Evolutionary conservation across 2,888 invertebrate species (phyloP), one percentile per base, ranked within the genome.

Genomic region (Mechanitis mazaeus): DNA sequence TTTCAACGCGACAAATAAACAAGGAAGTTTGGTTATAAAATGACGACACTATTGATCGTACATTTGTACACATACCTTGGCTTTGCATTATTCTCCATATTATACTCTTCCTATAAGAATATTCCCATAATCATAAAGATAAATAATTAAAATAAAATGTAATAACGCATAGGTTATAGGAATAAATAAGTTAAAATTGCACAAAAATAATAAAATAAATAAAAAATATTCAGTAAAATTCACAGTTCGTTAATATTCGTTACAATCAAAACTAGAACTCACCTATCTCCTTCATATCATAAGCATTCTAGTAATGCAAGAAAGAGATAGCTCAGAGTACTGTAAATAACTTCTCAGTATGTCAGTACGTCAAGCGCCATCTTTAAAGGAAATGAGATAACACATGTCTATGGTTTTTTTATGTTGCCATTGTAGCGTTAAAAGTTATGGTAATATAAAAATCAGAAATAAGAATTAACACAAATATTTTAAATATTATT

Each of bases 181-280:
- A 73, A 70, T 75, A 78, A 68, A 72, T 72, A 71, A 71, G 61
- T 72, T 67, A 64, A 67, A 71, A 85, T 83, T 82, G 79, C 83
- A 87, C 86, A 73, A 68, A 73, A 73, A 73, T 71, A 64, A 69
- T 73, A 75, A 80, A 83, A 81, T 82, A 82, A 80, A 82, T 79
- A 79, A 80, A 83, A 79, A 76, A 74, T 79, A 6, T 73, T 68
- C 75, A 77, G 74, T 76, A 77, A 78, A 81, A 77, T 80, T 81
- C 85, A 85, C 87, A 80, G 83, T 84, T 84, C 89, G 90, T 89
- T 89, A 88, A 73, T 83, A 83, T 83, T 83, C 89, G 90, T 90
- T 90, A 89, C 77, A 87, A 81, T 87, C 84, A 87, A 90, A 89
- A 77, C 76, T 69, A 74, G 72, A 72, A 68, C 69, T 79, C 56